These are phyloP conservation scores for Heliothis virescens DNA, from an alignment of 1,140 invertebrate genomes.

Conservation along the genomic window DNA sequence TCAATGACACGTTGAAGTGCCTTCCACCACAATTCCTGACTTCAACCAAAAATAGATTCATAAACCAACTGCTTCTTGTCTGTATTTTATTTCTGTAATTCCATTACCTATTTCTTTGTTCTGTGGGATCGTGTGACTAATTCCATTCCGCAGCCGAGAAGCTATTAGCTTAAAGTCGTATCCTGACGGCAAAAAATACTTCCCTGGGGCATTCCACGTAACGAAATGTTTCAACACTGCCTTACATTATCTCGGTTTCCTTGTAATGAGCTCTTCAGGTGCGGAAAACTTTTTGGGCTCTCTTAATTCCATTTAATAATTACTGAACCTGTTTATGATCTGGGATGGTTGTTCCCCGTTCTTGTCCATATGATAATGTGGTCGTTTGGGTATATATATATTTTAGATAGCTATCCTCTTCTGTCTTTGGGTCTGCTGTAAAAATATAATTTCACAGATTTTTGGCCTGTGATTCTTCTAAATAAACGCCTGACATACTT, in stretches of 20 bases:
- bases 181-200: slow-evolving; percentile 15
- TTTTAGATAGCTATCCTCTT: no score
- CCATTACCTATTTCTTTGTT: background rate
- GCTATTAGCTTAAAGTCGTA: slow-evolving; percentile 33
- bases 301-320: background rate
- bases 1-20: no score
- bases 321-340: slow-evolving; percentile 19
- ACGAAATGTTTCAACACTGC: slow-evolving; percentile 20
- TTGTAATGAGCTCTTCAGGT: slow-evolving; percentile 30
- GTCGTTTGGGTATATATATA: no score
- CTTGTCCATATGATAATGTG: background rate
- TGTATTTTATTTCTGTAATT: background rate
- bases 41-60: background rate
- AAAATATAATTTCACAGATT: background rate
- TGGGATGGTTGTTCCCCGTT: background rate
- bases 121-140: slow-evolving; percentile 29
- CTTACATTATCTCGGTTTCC: slow-evolving; percentile 30
- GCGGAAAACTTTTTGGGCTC: background rate
- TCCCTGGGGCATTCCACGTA: slow-evolving; percentile 18
- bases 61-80: background rate
- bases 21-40: background rate
- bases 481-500: no score
- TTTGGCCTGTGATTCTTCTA: no score
- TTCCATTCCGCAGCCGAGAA: slow-evolving; percentile 27
- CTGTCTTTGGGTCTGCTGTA: background rate